Evolutionary conservation across 2,113 vertebrate species (phyloP), one percentile per base, ranked within the genome.

Genomic region (Rhabdomys dilectus): DNA sequence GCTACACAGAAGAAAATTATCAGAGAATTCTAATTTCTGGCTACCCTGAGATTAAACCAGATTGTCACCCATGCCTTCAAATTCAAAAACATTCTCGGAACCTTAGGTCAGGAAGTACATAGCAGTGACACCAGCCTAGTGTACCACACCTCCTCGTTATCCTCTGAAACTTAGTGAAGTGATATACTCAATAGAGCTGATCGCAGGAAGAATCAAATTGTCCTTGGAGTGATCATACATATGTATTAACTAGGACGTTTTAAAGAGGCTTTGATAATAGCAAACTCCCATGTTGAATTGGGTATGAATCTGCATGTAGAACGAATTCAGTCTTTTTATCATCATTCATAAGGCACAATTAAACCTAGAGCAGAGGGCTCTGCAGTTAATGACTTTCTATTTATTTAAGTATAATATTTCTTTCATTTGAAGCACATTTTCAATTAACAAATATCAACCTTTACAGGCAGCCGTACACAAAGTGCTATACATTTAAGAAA

Each of bases 181-280:
- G 95, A 96, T 82, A 78, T 91, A 92, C 91, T 77, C 76, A 94
- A 36, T 34, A 88, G 66, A 93, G 13, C 73, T 89, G 34, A 73
- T 42, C 60, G 89, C 48, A 87, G 56, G 51, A 91, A 95, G 77
- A 95, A 94, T 97, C 76, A 96, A 97, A 97, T 72, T 93, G 81
- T 97, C 91, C 93, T 96, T 92, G 68, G 91, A 91, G 77, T 94
- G n/a, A 96, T 92, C 96, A 95, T 96, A 96, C 85, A 92, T 96
- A 97, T 95, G 95, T 78, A 97, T 97, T 97, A 96, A 88, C 91
- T 81, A 89, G 90, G 76, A 88, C 72, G 94, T 96, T 89, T 90
- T 45, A 66, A 96, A 96, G 95, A 86, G 72, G 45, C 72, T 92
- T 97, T 97, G 48, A 62, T 87, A 94, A 94, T 81, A 85, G 56